Evolutionary conservation across 2,797 vertebrate genomes (phyloP).

Genomic region (Hipposideros larvatus): DNA sequence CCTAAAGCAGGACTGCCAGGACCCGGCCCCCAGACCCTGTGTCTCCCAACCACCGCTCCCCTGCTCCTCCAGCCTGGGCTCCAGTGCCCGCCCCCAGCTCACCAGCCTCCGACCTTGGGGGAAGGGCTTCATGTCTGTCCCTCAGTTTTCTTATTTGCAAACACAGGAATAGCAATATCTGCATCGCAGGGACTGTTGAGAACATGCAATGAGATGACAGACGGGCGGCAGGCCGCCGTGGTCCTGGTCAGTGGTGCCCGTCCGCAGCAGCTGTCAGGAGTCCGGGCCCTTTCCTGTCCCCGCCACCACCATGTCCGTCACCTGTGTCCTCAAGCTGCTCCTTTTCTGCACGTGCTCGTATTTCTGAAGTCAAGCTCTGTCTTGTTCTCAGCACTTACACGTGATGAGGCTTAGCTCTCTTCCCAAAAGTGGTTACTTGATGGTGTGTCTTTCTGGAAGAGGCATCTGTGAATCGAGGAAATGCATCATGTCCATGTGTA

Average conservation of each 20-base stretch:
- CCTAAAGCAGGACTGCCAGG: not conserved
- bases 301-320: accelerated
- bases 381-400: not conserved
- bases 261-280: accelerated
- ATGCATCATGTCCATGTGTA: accelerated
- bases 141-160: not conserved
- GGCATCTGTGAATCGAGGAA: not conserved
- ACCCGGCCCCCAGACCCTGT: not conserved
- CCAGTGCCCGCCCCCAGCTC: too few species aligned
- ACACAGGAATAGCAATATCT: not conserved
- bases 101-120: not conserved
- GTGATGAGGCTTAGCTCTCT: not conserved
- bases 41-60: too few species aligned
- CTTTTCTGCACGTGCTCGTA: not conserved
- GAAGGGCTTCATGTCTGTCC: not conserved
- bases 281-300: not conserved
- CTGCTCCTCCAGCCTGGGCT: not conserved
- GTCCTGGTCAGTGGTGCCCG: accelerated
- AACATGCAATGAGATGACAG: not conserved
- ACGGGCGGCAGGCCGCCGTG: not conserved
- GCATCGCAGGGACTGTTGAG: too few species aligned
- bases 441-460: not conserved
- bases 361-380: not conserved
- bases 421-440: not conserved
- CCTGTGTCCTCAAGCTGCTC: not conserved